Evolutionary conservation across 2,113 vertebrate species (phyloP), one percentile per base, ranked within the genome.

Genomic region (Triplophysa tibetana): DNA sequence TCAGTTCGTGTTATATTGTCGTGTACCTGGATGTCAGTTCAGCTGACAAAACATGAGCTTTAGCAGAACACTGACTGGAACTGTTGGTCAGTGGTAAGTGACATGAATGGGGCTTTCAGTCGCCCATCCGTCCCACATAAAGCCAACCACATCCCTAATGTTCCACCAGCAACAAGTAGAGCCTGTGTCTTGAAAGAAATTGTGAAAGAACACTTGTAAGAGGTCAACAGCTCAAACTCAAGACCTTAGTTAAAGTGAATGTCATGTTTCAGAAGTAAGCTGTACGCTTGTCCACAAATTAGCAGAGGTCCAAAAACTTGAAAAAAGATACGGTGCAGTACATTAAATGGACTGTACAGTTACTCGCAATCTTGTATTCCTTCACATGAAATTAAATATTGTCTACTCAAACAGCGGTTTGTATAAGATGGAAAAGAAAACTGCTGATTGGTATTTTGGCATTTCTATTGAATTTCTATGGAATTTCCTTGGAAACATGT

Each of bases 121-220:
- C 62, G 19, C 48, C 61, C 45, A 38, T 65, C 26, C 12, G 0
- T 38, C 26, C 45, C 74, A 52, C 45, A 29, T 54, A 43, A 65
- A 54, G 62, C 74, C 74, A 77, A 54, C 74, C 74, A 65, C 74
- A 77, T 65, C 48, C 74, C 74, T 23, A 76, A 65, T 65, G 74
- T 65, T 76, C 61, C 74, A 76, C 64, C 45, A 33, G 43, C 62
- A 38, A 54, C 74, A 77, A 74, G 50, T 23, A 74, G 56, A 13
- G 33, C 65, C 23, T 52, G 58, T 63, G 58, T 52, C 74, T 62
- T 65, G 43, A 5, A 52, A 13, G 50, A 16, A 17, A 14, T 52
- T 52, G 43, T 45, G 11, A 45, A 45, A 45, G 5, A 10, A 43
- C 43, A 11, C 43, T 45, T 45, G 9, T 9, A 11, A 45, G 43